Base-by-base conservation (phyloP, 2,888 invertebrate species). In the Tenthredo amoena region DNA sequence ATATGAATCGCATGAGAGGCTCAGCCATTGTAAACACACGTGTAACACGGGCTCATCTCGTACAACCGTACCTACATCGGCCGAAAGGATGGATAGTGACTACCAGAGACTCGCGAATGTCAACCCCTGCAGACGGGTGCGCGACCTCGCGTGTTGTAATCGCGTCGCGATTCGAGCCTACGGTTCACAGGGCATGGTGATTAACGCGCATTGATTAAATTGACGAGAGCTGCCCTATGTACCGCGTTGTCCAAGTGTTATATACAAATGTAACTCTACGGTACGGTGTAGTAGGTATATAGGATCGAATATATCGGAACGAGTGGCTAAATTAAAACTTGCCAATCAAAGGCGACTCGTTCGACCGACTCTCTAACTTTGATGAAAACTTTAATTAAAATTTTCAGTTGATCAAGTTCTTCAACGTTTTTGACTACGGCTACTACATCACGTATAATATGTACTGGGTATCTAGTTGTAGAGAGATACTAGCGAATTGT, bases 1-100 rank as follows among this genome's bases (percentile, higher is more conserved):
- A 92, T 92, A 90, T 90, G 91, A 92, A 89, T 92, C 90, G 90
- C 90, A 90, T 88, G 91, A 90, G 87, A 90, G 89, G 90, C 89
- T 91, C 89, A 92, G 92, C 92, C 90, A 91, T 90, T 93, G 93
- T 92, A 93, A 93, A 92, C 92, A 92, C 90, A 91, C 89, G 89
- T 91, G 91, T 93, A 91, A 93, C 92, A 91, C 87, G 90, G 91
- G 90, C 90, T 92, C 89, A 92, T 91, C 91, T 88, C 87, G 83
- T 71, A 65, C 77, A 79, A 65, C 50, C 90, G 55, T 58, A 84
- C 79, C 85, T 50, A 55, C 74, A 79, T 47, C 21, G 71, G 65
- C 81, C 72, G 74, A 55, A 40, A 68, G 72, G 34, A 71, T 34
- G 62, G 34, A 55, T 62, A 62, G 55, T 40, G 15, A 26, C 58